Conservation (phyloP, 37 sponge, comb jelly and placozoan species). For the Ianthella basta region DNA sequence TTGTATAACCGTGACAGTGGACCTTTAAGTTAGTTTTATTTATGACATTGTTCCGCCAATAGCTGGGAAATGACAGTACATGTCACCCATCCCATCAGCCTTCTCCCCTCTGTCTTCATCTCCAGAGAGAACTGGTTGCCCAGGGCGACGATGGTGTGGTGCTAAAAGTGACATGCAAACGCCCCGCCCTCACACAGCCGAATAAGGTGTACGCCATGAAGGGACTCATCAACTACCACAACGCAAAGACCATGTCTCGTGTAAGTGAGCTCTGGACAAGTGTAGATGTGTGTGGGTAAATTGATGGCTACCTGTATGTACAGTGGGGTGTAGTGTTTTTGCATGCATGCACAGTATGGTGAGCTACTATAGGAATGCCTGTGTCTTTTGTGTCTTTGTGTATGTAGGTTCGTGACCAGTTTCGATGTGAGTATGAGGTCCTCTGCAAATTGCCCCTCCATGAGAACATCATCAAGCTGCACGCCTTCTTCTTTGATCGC, state of each 20-base stretch:
- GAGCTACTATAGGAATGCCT: too few species aligned
- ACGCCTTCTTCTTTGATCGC: slow-evolving; percentile 89
- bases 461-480: slow-evolving; percentile 82
- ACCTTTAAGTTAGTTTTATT: too few species aligned
- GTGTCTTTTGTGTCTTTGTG: too few species aligned
- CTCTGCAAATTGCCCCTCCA: slow-evolving; percentile 80
- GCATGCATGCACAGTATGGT: too few species aligned
- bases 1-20: too few species aligned
- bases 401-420: slow-evolving; percentile 56
- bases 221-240: slow-evolving; percentile 63
- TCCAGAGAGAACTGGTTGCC: slow-evolving; percentile 52
- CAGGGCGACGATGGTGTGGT: slow-evolving; percentile 60
- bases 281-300: too few species aligned
- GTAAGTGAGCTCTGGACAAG: slow-evolving; percentile 19
- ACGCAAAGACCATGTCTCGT: slow-evolving; percentile 51
- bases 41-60: too few species aligned
- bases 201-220: slow-evolving; percentile 75
- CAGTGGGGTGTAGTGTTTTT: too few species aligned
- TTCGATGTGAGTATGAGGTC: slow-evolving; percentile 83
- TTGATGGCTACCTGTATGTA: too few species aligned
- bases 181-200: slow-evolving; percentile 35
- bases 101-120: neutral
- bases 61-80: too few species aligned
- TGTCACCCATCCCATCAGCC: too few species aligned
- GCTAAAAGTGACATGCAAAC: slow-evolving; percentile 57